A percentile compares a stretch with the other conserved stretches of the same genome.
phyloP scores from a whole-genome alignment of 2,113 vertebrate species.

The Girardinichthys multiradiatus region DNA sequence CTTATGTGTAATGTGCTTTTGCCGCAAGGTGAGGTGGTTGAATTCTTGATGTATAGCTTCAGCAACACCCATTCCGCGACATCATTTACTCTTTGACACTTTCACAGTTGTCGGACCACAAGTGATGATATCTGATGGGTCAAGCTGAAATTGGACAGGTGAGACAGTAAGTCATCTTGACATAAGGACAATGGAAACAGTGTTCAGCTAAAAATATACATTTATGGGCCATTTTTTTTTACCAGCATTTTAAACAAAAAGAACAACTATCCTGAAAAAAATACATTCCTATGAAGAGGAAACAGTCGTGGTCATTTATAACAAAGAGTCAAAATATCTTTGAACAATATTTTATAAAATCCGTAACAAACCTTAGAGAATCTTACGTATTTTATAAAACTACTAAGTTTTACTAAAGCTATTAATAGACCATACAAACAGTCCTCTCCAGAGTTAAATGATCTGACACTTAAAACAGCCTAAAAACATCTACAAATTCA shows the following conservation, averaged over 20 bases:
- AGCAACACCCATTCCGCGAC: conserved; percentile 52
- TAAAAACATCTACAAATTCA: background rate
- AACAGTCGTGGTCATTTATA: too few species aligned
- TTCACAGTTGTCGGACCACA: conserved; percentile 67
- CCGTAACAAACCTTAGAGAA: background rate
- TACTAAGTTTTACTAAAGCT: too few species aligned
- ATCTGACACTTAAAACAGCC: background rate
- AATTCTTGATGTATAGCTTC: conserved; percentile 58
- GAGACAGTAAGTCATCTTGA: conserved; percentile 68
- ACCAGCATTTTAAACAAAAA: conserved; percentile 26
- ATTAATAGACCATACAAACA: too few species aligned
- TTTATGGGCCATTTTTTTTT: conserved; percentile 23
- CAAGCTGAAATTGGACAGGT: conserved; percentile 75
- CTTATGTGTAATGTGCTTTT: conserved; percentile 36
- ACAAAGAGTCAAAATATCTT: background rate
- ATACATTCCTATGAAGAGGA: background rate
- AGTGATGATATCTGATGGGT: conserved; percentile 75
- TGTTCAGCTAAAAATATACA: conserved; percentile 26
- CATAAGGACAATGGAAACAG: conserved; percentile 58
- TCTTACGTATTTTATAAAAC: too few species aligned
- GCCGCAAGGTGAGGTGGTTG: conserved; percentile 31
- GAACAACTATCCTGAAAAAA: conserved; percentile 23
- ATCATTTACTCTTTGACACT: conserved; percentile 76
- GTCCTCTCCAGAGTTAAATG: background rate
- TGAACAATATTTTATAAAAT: background rate